Conservation (phyloP, 1,140 invertebrate species). For the Solenopsis invicta region DNA sequence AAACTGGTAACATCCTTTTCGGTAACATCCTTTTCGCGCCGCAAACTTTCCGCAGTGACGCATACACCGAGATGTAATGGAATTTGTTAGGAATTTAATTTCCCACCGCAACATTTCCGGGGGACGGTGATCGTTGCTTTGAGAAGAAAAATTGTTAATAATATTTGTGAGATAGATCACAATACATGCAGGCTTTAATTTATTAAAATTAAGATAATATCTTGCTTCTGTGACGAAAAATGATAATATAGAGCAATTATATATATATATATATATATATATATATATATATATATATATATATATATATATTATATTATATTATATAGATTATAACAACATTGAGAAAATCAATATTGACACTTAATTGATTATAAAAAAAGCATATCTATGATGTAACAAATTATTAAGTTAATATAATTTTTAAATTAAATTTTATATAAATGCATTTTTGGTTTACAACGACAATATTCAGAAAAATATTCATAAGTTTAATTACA, state of each 20-base stretch:
- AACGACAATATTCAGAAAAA: neutral
- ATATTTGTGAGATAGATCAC: constrained; percentile 58
- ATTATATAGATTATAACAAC: neutral
- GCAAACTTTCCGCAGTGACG: constrained; percentile 58
- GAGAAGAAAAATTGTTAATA: constrained; percentile 58
- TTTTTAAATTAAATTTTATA: neutral
- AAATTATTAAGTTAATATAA: neutral
- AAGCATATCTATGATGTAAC: neutral
- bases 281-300: too few species aligned
- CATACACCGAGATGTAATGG: constrained; percentile 65
- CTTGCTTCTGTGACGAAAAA: neutral
- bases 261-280: too few species aligned
- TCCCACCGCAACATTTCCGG: constrained; percentile 57
- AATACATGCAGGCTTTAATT: neutral
- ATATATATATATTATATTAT: too few species aligned
- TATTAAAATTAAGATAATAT: constrained; percentile 26
- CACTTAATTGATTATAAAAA: neutral
- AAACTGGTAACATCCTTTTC: constrained; percentile 47
- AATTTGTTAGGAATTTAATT: constrained; percentile 75
- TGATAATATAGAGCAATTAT: neutral
- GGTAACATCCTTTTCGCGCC: constrained; percentile 43
- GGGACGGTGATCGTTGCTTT: constrained; percentile 47
- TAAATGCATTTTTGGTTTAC: neutral
- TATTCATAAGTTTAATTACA: neutral
- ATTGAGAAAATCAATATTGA: neutral